Percentiles rank a stretch among this genome's conserved stretches.
Conservation (phyloP, 2,797 vertebrate genomes). For the Glossophaga mutica region DNA sequence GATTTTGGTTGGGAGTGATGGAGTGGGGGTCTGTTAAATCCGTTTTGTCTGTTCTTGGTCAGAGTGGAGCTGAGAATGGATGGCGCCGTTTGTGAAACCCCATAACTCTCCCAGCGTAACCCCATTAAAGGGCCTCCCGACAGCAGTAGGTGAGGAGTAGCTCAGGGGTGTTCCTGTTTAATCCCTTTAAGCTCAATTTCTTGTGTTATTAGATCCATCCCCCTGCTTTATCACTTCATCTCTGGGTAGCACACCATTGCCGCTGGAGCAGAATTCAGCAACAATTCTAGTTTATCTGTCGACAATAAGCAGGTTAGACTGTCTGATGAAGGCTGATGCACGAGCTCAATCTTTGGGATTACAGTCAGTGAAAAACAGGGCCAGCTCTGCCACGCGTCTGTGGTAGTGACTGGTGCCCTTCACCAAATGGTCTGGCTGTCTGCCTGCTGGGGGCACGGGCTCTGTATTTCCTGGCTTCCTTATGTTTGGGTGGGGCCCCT, state of each 20-base stretch:
- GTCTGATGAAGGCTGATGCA: neutral
- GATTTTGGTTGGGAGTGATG: neutral
- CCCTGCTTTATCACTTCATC: neutral
- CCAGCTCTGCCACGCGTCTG: neutral
- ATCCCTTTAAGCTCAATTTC: constrained; percentile 28
- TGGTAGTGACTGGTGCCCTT: neutral
- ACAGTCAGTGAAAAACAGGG: neutral
- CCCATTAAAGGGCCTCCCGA: neutral
- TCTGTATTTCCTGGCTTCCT: neutral
- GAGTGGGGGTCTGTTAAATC: neutral
- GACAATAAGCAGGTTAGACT: neutral
- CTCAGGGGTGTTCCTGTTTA: constrained; percentile 29
- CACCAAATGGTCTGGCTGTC: neutral
- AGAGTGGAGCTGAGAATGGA: neutral
- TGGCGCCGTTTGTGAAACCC: neutral
- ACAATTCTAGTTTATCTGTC: neutral
- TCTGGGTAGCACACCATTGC: neutral
- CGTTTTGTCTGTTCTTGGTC: neutral
- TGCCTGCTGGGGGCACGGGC: neutral
- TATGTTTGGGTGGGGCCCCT: neutral
- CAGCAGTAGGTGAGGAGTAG: neutral
- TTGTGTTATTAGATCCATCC: neutral
- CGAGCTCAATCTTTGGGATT: neutral
- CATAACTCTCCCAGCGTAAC: neutral
- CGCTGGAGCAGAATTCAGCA: neutral